These are phyloP conservation scores for Nineta flava DNA, from an alignment of 2,888 invertebrate species.

Conservation along the genomic window DNA sequence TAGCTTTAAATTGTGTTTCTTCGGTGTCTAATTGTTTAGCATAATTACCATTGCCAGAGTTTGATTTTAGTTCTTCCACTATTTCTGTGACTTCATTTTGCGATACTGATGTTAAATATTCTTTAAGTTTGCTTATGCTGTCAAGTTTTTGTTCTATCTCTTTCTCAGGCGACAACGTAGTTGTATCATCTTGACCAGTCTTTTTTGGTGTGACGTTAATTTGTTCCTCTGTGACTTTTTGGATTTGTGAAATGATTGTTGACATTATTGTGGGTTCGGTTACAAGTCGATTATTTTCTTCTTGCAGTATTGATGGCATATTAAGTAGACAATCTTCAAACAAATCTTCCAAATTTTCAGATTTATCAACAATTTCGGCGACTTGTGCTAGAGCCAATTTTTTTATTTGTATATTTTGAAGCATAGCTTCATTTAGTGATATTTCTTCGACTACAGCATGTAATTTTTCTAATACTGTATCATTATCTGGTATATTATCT, in stretches of 20 bases:
- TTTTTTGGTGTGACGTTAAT: too few relatives aligned
- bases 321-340: conserved; percentile 4
- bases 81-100: conserved; percentile 4
- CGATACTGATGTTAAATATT: conserved; percentile 5
- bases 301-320: background rate
- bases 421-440: background rate
- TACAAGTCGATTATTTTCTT: background rate
- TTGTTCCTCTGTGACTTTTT: background rate
- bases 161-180: background rate
- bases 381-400: background rate
- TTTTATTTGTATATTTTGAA: background rate
- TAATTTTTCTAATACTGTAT: conserved; percentile 8
- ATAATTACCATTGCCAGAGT: conserved; percentile 13
- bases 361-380: conserved; percentile 6
- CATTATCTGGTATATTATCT: conserved; percentile 7
- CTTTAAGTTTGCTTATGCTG: background rate
- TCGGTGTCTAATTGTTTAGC: conserved; percentile 7
- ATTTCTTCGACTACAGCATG: conserved; percentile 6
- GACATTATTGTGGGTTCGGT: too few relatives aligned
- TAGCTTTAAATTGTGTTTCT: conserved; percentile 5
- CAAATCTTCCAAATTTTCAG: conserved; percentile 6
- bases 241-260: too few relatives aligned
- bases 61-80: conserved; percentile 7
- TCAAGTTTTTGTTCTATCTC: background rate
- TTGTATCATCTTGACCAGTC: too few relatives aligned